These are phyloP conservation scores for Glyphotaelius pellucidus DNA, from an alignment of 2,888 invertebrate species.

Conservation along the genomic window DNA sequence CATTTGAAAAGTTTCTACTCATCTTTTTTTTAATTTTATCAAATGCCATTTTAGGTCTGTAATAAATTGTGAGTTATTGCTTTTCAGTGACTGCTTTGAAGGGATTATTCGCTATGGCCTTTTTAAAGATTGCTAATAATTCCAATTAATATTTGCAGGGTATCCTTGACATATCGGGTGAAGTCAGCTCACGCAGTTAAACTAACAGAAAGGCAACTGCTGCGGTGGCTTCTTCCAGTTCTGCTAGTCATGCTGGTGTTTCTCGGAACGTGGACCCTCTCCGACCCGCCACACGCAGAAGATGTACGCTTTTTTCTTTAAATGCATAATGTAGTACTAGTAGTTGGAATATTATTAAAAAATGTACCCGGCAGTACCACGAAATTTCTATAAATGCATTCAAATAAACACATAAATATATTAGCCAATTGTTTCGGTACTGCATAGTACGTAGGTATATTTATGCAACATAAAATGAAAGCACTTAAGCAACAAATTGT, in stretches of 20 bases:
- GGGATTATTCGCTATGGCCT: background rate
- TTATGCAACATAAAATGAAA: background rate
- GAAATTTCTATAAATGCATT: background rate
- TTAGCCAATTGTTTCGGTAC: background rate
- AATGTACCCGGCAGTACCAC: background rate
- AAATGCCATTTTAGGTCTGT: too few relatives aligned
- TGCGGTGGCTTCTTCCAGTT: slow-evolving; percentile 96
- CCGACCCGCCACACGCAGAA: slow-evolving; percentile 90
- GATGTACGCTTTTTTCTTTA: slow-evolving; percentile 74
- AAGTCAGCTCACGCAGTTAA: slow-evolving; percentile 96
- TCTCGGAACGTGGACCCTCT: slow-evolving; percentile 93
- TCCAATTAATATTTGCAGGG: slow-evolving; percentile 77
- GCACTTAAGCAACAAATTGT: background rate
- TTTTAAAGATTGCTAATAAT: background rate
- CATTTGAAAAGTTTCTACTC: background rate
- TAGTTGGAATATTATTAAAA: slow-evolving; percentile 3
- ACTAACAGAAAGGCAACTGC: slow-evolving; percentile 92
- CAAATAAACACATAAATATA: background rate
- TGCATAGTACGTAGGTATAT: background rate
- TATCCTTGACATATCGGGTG: slow-evolving; percentile 93
- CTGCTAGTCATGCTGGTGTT: slow-evolving; percentile 93
- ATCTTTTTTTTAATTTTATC: too few relatives aligned
- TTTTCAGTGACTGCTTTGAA: background rate
- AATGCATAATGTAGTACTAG: background rate
- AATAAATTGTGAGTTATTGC: background rate